Evolutionary conservation across 2,888 invertebrate genomes (phyloP), one percentile per base, ranked within the genome.

Genomic region (Caenorhabditis zanzibari): DNA sequence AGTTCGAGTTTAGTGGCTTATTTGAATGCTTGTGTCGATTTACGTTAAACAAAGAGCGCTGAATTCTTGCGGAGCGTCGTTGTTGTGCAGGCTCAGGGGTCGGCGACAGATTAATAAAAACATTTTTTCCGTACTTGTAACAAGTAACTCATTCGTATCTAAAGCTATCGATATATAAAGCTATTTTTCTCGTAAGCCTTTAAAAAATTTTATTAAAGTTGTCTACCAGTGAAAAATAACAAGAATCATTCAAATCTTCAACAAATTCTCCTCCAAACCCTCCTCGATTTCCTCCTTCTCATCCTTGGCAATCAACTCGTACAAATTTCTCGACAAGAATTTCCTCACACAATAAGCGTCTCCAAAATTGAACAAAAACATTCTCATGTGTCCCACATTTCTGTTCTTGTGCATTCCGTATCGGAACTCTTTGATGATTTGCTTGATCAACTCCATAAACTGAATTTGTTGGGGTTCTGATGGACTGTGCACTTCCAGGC

Each of bases 371-470:
- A 72, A 79, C 10, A 79, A 32, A 22, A 24, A 79, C 72, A 72
- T 71, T 47, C 79, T 24, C 71, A 72, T 64, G 32, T 79, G 79
- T 35, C 64, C 72, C n/a, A 72, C 79, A 26, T 58, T 49, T 24
- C 49, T n/a, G 26, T 56, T 64, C 6, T 79, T 72, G 28, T 54
- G 56, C 24, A 79, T 58, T 54, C 72, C 79, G 24, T 63, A 79
- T 0, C 64, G 35, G n/a, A 54, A 41, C 19, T 79, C 79, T 10
- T 47, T 47, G 32, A 79, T 28, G 12, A 79, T 64, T 38, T 22
- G 22, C 38, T 77, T 77, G 54, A 77, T 77, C 4, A 69, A 19
- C 26, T 77, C 58, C 76, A 77, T 77, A 61, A 77, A 77, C 26
- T 69, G 59, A 41, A 69, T 52, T 22, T 77, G 49, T 49, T 77